These are phyloP conservation scores for Drosophila busckii DNA, from an alignment of 1,140 invertebrate species.

Conservation along the genomic window DNA sequence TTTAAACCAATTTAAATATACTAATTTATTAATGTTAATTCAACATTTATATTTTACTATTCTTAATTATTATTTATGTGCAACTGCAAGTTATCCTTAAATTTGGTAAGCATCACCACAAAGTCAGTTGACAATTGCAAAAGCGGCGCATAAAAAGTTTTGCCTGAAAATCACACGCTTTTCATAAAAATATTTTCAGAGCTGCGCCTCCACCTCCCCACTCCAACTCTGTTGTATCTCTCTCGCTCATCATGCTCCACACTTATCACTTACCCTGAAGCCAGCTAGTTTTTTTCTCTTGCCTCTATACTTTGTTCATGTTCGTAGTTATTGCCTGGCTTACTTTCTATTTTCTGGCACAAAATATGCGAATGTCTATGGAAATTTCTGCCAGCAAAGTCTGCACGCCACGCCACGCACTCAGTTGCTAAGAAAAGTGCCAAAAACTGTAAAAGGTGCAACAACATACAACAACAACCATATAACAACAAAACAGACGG, in stretches of 20 bases:
- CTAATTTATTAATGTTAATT: too few relatives aligned
- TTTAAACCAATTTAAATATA: too few relatives aligned
- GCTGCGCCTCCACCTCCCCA: not conserved
- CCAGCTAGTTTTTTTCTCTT: too few relatives aligned
- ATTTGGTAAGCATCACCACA: not conserved
- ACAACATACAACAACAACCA: not conserved
- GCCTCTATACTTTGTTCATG: constrained; percentile 2
- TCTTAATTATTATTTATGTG: too few relatives aligned
- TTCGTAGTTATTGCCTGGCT: constrained; percentile 37
- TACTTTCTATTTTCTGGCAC: constrained; percentile 24
- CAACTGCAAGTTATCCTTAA: not conserved
- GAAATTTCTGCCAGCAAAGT: not conserved
- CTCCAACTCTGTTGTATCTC: not conserved
- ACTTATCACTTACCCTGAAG: too few relatives aligned
- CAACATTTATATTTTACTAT: too few relatives aligned
- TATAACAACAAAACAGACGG: not conserved
- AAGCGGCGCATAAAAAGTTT: constrained; percentile 6
- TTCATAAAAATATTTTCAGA: constrained; percentile 38
- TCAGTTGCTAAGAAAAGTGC: constrained; percentile 23
- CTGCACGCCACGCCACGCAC: not conserved
- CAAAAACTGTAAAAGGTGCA: constrained; percentile 27
- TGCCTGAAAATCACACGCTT: constrained; percentile 29
- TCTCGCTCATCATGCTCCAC: not conserved
- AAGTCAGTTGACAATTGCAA: constrained; percentile 5
- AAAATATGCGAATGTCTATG: constrained; percentile 30